A percentile compares a stretch with the other conserved stretches of the same genome.
Evolutionary conservation across 1,140 invertebrate species (phyloP).

Genomic region (Dinothrombium tinctorium): DNA sequence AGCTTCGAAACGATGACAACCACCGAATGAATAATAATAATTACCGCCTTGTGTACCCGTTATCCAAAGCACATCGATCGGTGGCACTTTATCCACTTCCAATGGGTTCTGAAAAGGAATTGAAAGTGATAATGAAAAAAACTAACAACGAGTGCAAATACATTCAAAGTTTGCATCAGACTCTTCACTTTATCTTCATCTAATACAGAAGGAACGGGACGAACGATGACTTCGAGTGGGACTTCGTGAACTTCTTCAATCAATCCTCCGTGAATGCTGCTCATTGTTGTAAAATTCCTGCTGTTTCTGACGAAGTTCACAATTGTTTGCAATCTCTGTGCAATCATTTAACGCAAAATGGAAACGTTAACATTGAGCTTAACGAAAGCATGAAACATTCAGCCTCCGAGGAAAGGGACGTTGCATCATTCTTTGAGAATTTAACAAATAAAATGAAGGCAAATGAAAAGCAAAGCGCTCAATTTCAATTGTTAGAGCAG

Average conservation of each 20-base stretch:
- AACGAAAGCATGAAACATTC: too few species aligned
- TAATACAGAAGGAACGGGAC: conserved; percentile 46
- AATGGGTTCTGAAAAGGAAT: background rate
- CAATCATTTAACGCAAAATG: too few species aligned
- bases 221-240: conserved; percentile 44
- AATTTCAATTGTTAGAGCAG: too few species aligned
- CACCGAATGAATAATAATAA: conserved; percentile 71
- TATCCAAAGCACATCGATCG: conserved; percentile 65
- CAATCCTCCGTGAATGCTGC: conserved; percentile 46
- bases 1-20: conserved; percentile 59
- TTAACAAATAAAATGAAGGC: too few species aligned
- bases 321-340: too few species aligned
- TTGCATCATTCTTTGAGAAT: too few species aligned
- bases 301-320: too few species aligned
- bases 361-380: too few species aligned
- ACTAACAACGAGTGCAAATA: conserved; percentile 16
- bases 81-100: conserved; percentile 25
- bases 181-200: conserved; percentile 52
- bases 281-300: too few species aligned
- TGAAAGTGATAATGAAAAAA: conserved; percentile 1
- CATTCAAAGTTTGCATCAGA: conserved; percentile 46
- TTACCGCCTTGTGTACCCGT: conserved; percentile 48
- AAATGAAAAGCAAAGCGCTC: too few species aligned
- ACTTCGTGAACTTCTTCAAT: conserved; percentile 47
- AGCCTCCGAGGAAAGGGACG: too few species aligned